phyloP scores from a whole-genome alignment of 2,888 invertebrate genomes.

The Criorhina ranunculi region DNA sequence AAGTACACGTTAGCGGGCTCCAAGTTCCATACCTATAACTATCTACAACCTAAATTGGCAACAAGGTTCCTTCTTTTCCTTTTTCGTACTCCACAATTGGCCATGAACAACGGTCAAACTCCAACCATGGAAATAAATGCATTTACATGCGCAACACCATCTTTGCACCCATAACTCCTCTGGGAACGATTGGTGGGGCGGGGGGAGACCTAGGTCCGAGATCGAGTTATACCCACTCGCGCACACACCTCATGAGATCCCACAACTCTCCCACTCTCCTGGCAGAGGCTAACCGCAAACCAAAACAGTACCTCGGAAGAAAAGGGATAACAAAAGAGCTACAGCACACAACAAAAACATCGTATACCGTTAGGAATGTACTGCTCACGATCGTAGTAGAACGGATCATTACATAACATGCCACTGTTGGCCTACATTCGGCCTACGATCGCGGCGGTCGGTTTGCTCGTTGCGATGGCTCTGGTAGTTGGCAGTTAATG shows the following conservation, averaged over 20 bases:
- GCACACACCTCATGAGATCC: conserved; percentile 6
- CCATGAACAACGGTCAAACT: conserved; percentile 75
- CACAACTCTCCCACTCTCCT: conserved; percentile 36
- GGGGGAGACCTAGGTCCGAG: conserved; percentile 20
- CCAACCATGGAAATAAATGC: conserved; percentile 67
- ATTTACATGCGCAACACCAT: conserved; percentile 66
- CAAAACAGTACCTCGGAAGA: conserved; percentile 47
- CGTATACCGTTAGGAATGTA: conserved; percentile 73
- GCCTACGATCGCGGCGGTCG: conserved; percentile 60
- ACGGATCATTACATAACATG: conserved; percentile 76
- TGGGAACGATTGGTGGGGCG: conserved; percentile 3
- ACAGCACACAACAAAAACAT: conserved; percentile 67
- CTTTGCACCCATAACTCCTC: conserved; percentile 49
- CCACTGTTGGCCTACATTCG: conserved; percentile 77
- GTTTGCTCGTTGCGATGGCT: conserved; percentile 28
- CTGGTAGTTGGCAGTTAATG: conserved; percentile 52
- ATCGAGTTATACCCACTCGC: conserved; percentile 51
- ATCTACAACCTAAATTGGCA: conserved; percentile 42
- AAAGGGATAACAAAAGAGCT: conserved; percentile 71
- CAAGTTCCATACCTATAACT: not conserved
- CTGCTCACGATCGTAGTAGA: conserved; percentile 73
- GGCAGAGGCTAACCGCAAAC: conserved; percentile 3
- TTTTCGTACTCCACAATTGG: conserved; percentile 57
- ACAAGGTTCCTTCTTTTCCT: conserved; percentile 17
- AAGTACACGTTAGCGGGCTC: not conserved